Evolutionary conservation across 2,888 invertebrate species (phyloP), one percentile per base, ranked within the genome.

Genomic region (Acleris emargana): DNA sequence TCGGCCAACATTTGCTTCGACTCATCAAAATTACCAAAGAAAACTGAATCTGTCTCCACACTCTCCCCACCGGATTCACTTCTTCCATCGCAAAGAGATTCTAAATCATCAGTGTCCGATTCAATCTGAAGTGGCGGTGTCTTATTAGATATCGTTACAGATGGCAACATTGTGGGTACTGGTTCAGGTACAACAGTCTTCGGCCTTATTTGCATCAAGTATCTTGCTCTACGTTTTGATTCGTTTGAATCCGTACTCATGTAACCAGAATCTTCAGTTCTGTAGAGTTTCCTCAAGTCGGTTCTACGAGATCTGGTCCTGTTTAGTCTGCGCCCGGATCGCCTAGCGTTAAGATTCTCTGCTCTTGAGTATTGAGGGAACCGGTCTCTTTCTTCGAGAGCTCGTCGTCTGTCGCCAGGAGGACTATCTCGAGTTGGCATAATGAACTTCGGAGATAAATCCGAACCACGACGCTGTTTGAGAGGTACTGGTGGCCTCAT

Each of bases 51-150:
- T 0, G 97, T 97, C 77, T 97, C 97, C 3, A 97, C 94, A 84
- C 97, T 97, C 80, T 97, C 97, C 2, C 96, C 97, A 0, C 97
- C 97, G 25, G 97, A 97, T 82, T 97, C 97, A 79, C 97, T 97
- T 70, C 95, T 94, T 11, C 96, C 97, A 73, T 97, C 97, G 53
- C 95, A 95, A 60, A 95, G 89, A 28, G 96, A 96, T 78, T 97
- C 96, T 64, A 96, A 95, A 20, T 96, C 96, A 75, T 94, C 96
- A 69, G 96, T 94, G 72, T 95, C 94, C 67, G 95, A 93, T 72
- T 93, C 87, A 71, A 94, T 81, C 59, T 82, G 86, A 53, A 83
- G 64, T n/a, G 81, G 76, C 16, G 82, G 76, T 1, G 85, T 71
- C 72, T 86, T 88, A 28, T 74, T 79, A 1, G 83, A 68, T 53